Percentiles rank a stretch among this genome's conserved stretches.
phyloP scores from a whole-genome alignment of 2,797 vertebrate genomes.

The Hyperoplus immaculatus region DNA sequence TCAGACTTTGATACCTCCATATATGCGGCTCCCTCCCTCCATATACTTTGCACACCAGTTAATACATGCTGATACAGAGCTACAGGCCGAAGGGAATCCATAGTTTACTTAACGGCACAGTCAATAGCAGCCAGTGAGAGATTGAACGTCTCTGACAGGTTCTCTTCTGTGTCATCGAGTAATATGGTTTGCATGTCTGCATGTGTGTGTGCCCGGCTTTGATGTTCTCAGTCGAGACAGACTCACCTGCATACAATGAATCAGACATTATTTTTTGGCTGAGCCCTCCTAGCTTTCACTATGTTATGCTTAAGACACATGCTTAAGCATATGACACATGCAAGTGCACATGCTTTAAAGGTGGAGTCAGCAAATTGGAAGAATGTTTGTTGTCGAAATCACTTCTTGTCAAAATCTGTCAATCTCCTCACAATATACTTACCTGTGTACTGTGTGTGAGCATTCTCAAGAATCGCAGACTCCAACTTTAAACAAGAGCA shows the following conservation, averaged over 20 bases:
- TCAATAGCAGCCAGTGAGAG: constrained; percentile 54
- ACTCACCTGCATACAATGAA: constrained; percentile 72
- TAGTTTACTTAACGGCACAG: constrained; percentile 63
- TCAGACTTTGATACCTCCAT: constrained; percentile 57
- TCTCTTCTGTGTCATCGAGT: constrained; percentile 53
- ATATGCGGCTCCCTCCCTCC: constrained; percentile 38
- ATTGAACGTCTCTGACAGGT: constrained; percentile 63
- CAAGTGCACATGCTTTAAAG: constrained; percentile 4
- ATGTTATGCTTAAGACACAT: constrained; percentile 4
- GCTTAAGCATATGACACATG: too few species aligned
- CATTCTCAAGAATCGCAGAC: too few species aligned
- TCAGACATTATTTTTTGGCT: constrained; percentile 50
- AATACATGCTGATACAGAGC: constrained; percentile 65
- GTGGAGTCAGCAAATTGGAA: too few species aligned
- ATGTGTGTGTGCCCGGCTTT: constrained; percentile 49
- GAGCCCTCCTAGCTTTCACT: constrained; percentile 43
- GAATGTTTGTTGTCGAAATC: too few species aligned
- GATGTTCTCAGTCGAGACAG: constrained; percentile 54
- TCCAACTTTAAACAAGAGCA: not conserved
- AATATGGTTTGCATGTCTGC: constrained; percentile 59
- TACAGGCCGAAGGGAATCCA: constrained; percentile 46
- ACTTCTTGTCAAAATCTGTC: too few species aligned
- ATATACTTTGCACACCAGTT: constrained; percentile 61
- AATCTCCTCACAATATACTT: too few species aligned
- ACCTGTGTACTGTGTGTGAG: too few species aligned